These are phyloP conservation scores for Eurystomus gularis DNA, from an alignment of 2,113 vertebrate species.

Conservation along the genomic window DNA sequence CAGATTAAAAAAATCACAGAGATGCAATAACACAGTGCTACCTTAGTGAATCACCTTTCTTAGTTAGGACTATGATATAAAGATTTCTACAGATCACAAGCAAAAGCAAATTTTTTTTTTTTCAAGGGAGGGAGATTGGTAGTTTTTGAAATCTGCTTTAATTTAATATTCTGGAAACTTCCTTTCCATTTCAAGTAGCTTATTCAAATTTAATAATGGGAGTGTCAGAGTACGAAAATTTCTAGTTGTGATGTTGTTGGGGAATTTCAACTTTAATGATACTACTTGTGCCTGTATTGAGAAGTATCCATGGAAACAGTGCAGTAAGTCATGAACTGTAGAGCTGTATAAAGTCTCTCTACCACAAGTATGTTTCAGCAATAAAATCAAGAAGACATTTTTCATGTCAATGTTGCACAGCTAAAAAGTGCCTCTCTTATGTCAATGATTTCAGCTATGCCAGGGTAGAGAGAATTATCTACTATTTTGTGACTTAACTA, in stretches of 20 bases:
- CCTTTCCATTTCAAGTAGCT: background rate
- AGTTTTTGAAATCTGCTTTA: background rate
- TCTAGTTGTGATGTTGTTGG: background rate
- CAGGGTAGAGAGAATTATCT: background rate
- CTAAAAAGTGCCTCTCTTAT: background rate
- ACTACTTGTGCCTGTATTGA: background rate
- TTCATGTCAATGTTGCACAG: background rate
- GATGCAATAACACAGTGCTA: background rate
- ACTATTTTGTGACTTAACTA: constrained; percentile 1
- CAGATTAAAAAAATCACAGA: background rate
- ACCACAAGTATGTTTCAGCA: background rate
- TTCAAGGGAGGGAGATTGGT: background rate
- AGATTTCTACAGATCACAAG: background rate
- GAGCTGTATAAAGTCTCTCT: background rate
- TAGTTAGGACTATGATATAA: background rate
- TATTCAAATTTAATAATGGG: background rate
- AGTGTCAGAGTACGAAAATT: background rate
- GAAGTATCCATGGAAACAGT: constrained; percentile 48
- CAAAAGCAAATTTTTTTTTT: background rate
- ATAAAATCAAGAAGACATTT: constrained; percentile 7
- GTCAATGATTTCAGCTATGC: background rate
- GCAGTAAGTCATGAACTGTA: constrained; percentile 39
- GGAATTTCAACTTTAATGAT: background rate
- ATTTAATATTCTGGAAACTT: background rate
- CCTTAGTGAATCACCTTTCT: background rate